A percentile compares a stretch with the other conserved stretches of the same genome.
Conservation (phyloP, 2,113 vertebrate genomes). For the Pithys albifrons region DNA sequence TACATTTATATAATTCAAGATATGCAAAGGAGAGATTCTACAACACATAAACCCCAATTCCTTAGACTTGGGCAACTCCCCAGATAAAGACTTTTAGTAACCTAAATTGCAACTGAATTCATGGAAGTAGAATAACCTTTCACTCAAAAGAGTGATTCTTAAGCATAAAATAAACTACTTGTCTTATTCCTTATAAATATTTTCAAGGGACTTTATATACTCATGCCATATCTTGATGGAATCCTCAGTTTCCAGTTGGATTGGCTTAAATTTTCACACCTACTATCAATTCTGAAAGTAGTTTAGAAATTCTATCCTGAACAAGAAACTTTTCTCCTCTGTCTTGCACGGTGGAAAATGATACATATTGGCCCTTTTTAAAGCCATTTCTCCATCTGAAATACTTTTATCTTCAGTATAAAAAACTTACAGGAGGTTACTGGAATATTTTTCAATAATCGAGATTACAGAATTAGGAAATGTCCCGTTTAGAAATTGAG, state of each 20-base stretch:
- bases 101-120: neutral
- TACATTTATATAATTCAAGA: neutral
- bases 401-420: neutral
- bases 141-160: neutral
- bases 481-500: slow-evolving; percentile 23
- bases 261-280: neutral
- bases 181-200: neutral
- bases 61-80: neutral
- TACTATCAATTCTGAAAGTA: neutral
- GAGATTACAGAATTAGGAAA: slow-evolving; percentile 9
- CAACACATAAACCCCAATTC: neutral
- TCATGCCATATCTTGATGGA: neutral
- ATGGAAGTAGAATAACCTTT: neutral
- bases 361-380: neutral
- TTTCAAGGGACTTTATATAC: neutral
- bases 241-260: neutral
- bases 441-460: neutral
- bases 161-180: neutral
- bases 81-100: neutral
- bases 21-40: neutral
- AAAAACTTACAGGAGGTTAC: neutral
- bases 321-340: neutral
- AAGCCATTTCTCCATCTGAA: neutral
- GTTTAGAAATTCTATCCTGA: neutral
- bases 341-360: neutral